A percentile compares a stretch with the other conserved stretches of the same genome.
phyloP scores from a whole-genome alignment of 2,797 vertebrate species.

The Tangara arthus region DNA sequence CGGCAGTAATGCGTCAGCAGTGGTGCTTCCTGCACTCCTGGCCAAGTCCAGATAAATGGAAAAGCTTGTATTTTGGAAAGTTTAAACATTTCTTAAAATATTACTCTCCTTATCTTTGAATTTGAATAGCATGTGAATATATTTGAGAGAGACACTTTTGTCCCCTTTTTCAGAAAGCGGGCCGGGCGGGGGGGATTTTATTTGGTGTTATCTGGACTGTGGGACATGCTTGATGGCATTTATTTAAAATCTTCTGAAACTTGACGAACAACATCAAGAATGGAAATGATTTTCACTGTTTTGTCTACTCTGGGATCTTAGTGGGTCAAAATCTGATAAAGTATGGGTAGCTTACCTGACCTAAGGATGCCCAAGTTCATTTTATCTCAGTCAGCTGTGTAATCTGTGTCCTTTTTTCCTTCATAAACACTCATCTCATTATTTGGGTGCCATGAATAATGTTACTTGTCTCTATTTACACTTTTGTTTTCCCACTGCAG shows the following conservation, averaged over 20 bases:
- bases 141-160: not conserved
- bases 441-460: not conserved
- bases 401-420: not conserved
- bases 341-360: not conserved
- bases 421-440: not conserved
- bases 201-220: not conserved
- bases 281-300: not conserved
- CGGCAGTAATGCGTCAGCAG: not conserved
- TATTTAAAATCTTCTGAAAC: not conserved
- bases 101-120: not conserved
- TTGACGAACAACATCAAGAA: not conserved
- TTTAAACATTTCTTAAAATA: not conserved
- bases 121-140: not conserved
- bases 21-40: not conserved
- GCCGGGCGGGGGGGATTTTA: rapidly evolving
- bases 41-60: not conserved
- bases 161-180: not conserved
- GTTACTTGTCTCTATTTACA: conserved; percentile 32
- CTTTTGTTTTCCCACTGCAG: not conserved
- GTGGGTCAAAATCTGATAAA: not conserved
- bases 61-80: not conserved
- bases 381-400: not conserved
- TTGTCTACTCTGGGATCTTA: not conserved
- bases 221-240: not conserved
- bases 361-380: not conserved